phyloP scores from a whole-genome alignment of 2,888 invertebrate species.

The Cryptophagus acutangulus region DNA sequence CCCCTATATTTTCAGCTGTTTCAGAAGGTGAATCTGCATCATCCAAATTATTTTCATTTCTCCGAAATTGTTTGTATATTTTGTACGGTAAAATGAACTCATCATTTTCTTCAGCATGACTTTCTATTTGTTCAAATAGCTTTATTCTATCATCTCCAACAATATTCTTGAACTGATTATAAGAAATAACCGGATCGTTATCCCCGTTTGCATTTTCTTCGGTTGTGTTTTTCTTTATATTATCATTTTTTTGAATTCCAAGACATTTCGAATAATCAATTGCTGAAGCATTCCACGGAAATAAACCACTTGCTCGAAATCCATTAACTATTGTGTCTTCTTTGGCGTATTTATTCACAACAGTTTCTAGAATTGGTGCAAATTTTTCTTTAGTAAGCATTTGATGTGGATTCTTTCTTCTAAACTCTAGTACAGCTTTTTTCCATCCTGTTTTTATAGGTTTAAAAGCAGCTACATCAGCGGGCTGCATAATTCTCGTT shows the following conservation, averaged over 20 bases:
- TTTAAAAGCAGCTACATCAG: constrained; percentile 31
- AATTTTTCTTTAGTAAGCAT: too few relatives aligned
- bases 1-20: background rate
- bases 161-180: constrained; percentile 13
- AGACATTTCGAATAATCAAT: constrained; percentile 20
- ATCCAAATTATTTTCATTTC: constrained; percentile 7
- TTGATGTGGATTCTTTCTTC: constrained; percentile 26
- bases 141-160: constrained; percentile 11
- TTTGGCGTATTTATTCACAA: constrained; percentile 14
- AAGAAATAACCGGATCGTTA: constrained; percentile 6
- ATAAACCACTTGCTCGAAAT: constrained; percentile 21
- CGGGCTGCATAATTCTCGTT: constrained; percentile 29
- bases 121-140: constrained; percentile 12
- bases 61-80: constrained; percentile 11
- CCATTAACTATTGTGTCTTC: too few relatives aligned
- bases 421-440: constrained; percentile 34
- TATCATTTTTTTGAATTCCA: constrained; percentile 11
- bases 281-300: constrained; percentile 19
- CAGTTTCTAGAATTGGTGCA: constrained; percentile 13
- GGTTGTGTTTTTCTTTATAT: constrained; percentile 2
- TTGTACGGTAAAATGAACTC: constrained; percentile 12
- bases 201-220: too few relatives aligned
- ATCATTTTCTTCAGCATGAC: constrained; percentile 7
- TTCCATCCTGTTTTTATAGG: constrained; percentile 28
- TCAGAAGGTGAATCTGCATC: constrained; percentile 1